These are phyloP conservation scores for Ariopsis seemanni DNA, from an alignment of 2,113 vertebrate genomes.

Conservation along the genomic window DNA sequence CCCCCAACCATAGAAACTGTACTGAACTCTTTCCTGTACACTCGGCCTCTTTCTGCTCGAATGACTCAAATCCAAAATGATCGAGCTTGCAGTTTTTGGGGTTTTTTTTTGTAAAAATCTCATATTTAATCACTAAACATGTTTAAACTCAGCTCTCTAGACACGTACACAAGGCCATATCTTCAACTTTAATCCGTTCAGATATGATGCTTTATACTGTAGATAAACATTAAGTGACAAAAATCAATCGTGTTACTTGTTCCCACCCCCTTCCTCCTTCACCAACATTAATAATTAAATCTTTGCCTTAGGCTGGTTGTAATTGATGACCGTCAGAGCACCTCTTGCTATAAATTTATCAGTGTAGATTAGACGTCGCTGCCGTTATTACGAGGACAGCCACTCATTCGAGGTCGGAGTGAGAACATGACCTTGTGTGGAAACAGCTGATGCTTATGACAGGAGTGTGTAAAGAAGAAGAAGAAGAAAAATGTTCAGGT, in stretches of 20 bases:
- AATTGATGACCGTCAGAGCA: conserved; percentile 72
- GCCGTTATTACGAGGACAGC: neutral
- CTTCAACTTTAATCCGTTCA: neutral
- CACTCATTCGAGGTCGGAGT: neutral
- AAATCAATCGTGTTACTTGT: conserved; percentile 70
- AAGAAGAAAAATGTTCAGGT: neutral
- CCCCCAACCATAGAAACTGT: neutral
- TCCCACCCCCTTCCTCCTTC: conserved; percentile 29
- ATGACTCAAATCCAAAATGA: neutral
- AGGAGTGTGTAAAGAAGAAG: neutral
- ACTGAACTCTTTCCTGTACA: neutral
- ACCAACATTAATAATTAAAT: conserved; percentile 69
- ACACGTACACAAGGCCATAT: neutral
- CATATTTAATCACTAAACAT: neutral
- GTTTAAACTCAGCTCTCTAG: neutral
- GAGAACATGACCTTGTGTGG: neutral
- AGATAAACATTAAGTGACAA: conserved; percentile 61
- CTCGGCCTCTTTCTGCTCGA: neutral
- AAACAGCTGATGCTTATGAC: neutral
- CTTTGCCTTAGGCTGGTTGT: conserved; percentile 60
- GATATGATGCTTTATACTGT: neutral
- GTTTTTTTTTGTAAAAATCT: no score
- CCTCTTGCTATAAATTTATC: conserved; percentile 72
- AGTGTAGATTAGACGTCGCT: conserved; percentile 40
- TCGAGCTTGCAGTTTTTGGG: neutral